Evolutionary conservation across 2,113 vertebrate genomes (phyloP).

Genomic region (Sorex fumeus): DNA sequence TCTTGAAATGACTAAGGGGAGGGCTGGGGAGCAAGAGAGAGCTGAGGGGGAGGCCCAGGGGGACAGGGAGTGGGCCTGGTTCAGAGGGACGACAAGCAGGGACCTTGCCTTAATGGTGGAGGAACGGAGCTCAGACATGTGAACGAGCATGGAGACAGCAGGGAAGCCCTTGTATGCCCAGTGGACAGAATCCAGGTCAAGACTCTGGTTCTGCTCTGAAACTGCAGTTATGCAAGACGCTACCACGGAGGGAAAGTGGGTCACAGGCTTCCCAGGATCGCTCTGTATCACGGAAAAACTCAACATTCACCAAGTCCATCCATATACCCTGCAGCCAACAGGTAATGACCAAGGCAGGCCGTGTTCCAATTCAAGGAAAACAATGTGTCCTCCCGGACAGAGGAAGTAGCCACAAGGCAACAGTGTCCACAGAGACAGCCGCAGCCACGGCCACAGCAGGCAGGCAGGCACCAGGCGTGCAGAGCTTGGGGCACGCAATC

Average conservation of each 20-base stretch:
- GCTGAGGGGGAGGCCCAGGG: background rate
- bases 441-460: background rate
- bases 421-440: background rate
- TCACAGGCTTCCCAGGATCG: background rate
- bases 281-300: background rate
- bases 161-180: background rate
- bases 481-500: background rate
- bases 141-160: background rate
- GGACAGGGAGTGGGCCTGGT: background rate
- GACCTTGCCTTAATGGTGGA: background rate
- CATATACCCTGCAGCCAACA: background rate
- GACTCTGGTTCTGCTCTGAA: background rate
- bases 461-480: background rate
- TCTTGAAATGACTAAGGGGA: conserved; percentile 53
- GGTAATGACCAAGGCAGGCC: background rate
- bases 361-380: background rate
- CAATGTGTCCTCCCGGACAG: background rate
- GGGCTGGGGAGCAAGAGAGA: conserved; percentile 13
- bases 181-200: background rate
- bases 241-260: background rate
- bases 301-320: background rate
- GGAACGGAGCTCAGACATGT: background rate
- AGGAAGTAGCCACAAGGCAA: background rate
- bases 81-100: background rate
- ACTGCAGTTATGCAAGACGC: background rate